Evolutionary conservation across 1,140 invertebrate genomes (phyloP).

Genomic region (Wasmannia auropunctata): DNA sequence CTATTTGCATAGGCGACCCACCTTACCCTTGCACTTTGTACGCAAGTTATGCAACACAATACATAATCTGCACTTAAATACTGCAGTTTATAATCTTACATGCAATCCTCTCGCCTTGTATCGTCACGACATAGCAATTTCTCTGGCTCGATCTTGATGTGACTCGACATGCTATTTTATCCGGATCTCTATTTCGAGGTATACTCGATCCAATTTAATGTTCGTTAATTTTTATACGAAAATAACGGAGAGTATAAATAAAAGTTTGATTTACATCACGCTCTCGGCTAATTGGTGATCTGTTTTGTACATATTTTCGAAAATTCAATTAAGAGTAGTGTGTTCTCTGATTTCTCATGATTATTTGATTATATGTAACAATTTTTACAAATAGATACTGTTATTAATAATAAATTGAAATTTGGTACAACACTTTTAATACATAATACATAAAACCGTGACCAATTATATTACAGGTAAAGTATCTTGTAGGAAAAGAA

Average conservation of each 20-base stretch:
- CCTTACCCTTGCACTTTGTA: slow-evolving; percentile 47
- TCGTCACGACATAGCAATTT: not conserved
- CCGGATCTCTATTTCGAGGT: not conserved
- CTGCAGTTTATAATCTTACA: slow-evolving; percentile 27
- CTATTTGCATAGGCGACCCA: slow-evolving; percentile 28
- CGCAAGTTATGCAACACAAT: slow-evolving; percentile 22
- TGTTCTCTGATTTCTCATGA: not conserved
- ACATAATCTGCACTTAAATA: slow-evolving; percentile 25
- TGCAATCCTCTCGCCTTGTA: slow-evolving; percentile 10
- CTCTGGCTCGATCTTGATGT: not conserved
- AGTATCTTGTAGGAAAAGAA: not conserved
- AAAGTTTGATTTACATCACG: slow-evolving; percentile 26
- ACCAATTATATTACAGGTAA: slow-evolving; percentile 26
- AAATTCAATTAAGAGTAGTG: slow-evolving; percentile 20
- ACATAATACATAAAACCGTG: not conserved
- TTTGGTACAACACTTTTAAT: slow-evolving; percentile 1
- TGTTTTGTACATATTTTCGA: not conserved
- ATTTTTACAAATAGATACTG: not conserved
- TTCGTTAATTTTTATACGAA: slow-evolving; percentile 31
- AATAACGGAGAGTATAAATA: slow-evolving; percentile 19
- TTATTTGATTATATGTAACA: slow-evolving; percentile 19
- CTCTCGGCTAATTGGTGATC: not conserved
- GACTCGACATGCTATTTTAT: not conserved
- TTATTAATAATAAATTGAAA: slow-evolving; percentile 17
- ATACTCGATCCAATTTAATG: not conserved